Evolutionary conservation across 2,113 vertebrate genomes (phyloP).

Genomic region (Prionailurus bengalensis): DNA sequence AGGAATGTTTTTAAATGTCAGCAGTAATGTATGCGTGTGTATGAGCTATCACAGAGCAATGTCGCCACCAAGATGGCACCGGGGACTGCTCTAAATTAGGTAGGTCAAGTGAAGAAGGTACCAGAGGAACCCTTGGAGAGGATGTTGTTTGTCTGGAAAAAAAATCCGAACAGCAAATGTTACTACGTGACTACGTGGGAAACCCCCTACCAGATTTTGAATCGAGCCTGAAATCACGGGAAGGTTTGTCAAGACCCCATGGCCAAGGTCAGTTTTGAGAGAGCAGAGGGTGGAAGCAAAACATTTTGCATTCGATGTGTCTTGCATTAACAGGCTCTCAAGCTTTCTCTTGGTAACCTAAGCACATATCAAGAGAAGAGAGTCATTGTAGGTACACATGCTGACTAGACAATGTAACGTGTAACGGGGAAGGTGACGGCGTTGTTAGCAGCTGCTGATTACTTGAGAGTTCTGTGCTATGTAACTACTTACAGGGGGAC

Average conservation of each 20-base stretch:
- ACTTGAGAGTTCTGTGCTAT: slow-evolving; percentile 69
- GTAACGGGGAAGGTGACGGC: slow-evolving; percentile 59
- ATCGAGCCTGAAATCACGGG: slow-evolving; percentile 62
- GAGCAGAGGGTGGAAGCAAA: slow-evolving; percentile 30
- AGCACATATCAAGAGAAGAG: slow-evolving; percentile 82
- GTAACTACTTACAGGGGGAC: slow-evolving; percentile 69
- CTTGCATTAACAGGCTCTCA: slow-evolving; percentile 79
- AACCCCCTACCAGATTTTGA: slow-evolving; percentile 72
- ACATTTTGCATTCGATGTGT: slow-evolving; percentile 43
- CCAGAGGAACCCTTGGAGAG: slow-evolving; percentile 57
- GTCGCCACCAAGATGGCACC: slow-evolving; percentile 62
- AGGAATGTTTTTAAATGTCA: slow-evolving; percentile 88
- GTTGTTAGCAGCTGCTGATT: slow-evolving; percentile 78
- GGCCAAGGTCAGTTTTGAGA: slow-evolving; percentile 69
- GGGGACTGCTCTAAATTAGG: slow-evolving; percentile 82
- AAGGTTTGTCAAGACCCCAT: slow-evolving; percentile 63
- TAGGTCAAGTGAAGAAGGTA: slow-evolving; percentile 79
- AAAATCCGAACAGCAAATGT: slow-evolving; percentile 51
- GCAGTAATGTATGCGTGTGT: slow-evolving; percentile 85
- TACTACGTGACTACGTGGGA: slow-evolving; percentile 33
- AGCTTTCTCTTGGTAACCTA: slow-evolving; percentile 83
- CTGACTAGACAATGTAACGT: slow-evolving; percentile 84
- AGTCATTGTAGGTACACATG: slow-evolving; percentile 78
- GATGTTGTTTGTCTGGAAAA: slow-evolving; percentile 75
- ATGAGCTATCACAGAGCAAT: slow-evolving; percentile 80